Conservation (phyloP, 2,797 vertebrate species). For the Propithecus perrieri region DNA sequence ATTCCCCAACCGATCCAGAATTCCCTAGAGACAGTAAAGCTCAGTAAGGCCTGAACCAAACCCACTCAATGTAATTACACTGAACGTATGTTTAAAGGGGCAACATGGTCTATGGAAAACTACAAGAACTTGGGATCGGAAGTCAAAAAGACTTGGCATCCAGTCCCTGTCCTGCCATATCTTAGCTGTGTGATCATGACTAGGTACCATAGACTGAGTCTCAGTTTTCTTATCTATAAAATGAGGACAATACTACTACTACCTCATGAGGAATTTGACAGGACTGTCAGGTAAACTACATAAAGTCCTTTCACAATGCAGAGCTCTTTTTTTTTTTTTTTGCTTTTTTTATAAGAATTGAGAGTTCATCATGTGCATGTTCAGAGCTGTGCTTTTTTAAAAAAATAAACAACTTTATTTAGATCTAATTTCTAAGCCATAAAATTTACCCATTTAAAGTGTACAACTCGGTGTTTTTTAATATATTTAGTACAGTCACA, state of each 20-base stretch:
- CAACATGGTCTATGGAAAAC: background rate
- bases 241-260: background rate
- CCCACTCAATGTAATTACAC: background rate
- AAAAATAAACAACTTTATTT: background rate
- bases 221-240: constrained; percentile 29
- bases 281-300: background rate
- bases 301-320: constrained; percentile 2
- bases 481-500: constrained; percentile 9
- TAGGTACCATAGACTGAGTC: background rate
- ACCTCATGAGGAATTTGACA: background rate
- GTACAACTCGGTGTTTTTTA: background rate
- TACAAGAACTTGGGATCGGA: background rate
- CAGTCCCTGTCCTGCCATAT: background rate
- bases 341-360: background rate
- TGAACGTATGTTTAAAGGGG: background rate
- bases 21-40: background rate
- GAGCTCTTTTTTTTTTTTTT: background rate
- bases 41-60: background rate
- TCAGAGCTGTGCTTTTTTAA: background rate
- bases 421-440: constrained; percentile 27
- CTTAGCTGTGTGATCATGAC: background rate
- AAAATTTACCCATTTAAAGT: constrained; percentile 26
- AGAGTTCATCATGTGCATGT: background rate
- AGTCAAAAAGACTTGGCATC: background rate
- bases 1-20: background rate